phyloP scores from a whole-genome alignment of 2,113 vertebrate species.

The Ammodytes dubius region DNA sequence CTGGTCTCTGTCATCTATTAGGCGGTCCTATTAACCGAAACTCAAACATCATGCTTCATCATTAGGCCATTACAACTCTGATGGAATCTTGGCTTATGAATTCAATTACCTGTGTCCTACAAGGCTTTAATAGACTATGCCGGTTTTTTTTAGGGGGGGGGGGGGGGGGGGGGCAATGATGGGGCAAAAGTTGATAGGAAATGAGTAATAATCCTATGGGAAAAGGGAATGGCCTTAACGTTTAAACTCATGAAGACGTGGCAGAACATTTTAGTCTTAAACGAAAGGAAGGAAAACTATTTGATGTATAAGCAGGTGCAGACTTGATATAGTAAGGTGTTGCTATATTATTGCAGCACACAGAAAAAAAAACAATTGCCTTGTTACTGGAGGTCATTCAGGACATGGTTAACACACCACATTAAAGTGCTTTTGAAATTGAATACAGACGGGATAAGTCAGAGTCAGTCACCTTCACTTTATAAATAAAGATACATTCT shows the following conservation, averaged over 20 bases:
- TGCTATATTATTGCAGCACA: neutral
- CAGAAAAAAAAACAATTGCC: conserved; percentile 11
- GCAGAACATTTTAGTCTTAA: conserved; percentile 31
- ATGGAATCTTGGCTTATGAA: conserved; percentile 80
- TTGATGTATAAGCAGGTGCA: conserved; percentile 14
- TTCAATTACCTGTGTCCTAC: conserved; percentile 82
- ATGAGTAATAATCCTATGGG: conserved; percentile 61
- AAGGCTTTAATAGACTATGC: conserved; percentile 79
- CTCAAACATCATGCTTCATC: conserved; percentile 81
- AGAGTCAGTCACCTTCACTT: neutral
- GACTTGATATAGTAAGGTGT: conserved; percentile 1
- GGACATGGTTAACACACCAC: conserved; percentile 30
- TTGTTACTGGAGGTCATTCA: conserved; percentile 17
- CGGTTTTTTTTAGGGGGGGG: conserved; percentile 43
- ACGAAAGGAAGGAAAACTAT: conserved; percentile 4
- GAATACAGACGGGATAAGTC: neutral
- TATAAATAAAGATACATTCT: neutral
- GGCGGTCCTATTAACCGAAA: conserved; percentile 73
- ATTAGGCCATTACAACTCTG: conserved; percentile 73
- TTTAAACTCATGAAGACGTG: conserved; percentile 42
- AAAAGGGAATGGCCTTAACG: conserved; percentile 59
- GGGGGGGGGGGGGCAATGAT: conserved; percentile 27
- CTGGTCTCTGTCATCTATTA: conserved; percentile 68
- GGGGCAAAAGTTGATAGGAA: conserved; percentile 57
- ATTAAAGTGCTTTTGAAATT: conserved; percentile 1